A percentile compares a stretch with the other conserved stretches of the same genome.
Conservation (phyloP, 2,888 invertebrate genomes). For the Ophion ventricosus region DNA sequence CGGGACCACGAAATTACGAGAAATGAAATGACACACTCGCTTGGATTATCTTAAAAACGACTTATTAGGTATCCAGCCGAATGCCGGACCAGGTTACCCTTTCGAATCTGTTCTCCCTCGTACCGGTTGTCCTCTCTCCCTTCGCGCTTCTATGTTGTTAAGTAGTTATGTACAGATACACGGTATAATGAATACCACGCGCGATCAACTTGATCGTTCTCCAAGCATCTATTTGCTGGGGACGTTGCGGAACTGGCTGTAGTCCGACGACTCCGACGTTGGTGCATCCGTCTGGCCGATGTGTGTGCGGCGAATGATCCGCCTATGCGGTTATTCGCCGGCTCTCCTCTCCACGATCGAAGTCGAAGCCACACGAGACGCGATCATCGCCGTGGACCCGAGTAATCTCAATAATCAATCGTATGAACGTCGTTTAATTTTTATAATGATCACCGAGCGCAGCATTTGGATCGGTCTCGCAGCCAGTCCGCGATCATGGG, state of each 20-base stretch:
- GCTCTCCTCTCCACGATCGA: slow-evolving; percentile 38
- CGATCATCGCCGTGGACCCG: slow-evolving; percentile 50
- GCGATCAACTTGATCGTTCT: slow-evolving; percentile 49
- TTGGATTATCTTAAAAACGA: slow-evolving; percentile 81
- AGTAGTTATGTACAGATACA: slow-evolving; percentile 9
- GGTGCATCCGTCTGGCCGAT: neutral
- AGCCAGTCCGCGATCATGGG: slow-evolving; percentile 67
- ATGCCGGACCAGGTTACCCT: slow-evolving; percentile 50
- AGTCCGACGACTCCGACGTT: slow-evolving; percentile 33
- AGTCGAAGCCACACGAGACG: slow-evolving; percentile 38
- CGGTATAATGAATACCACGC: slow-evolving; percentile 8
- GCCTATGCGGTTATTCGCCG: slow-evolving; percentile 11
- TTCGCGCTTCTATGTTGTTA: slow-evolving; percentile 29
- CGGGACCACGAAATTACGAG: slow-evolving; percentile 78
- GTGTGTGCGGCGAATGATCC: slow-evolving; percentile 43
- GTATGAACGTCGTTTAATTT: slow-evolving; percentile 83
- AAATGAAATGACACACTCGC: slow-evolving; percentile 82
- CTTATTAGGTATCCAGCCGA: slow-evolving; percentile 77
- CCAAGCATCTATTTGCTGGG: slow-evolving; percentile 1
- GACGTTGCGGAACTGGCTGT: slow-evolving; percentile 7
- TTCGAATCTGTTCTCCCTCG: slow-evolving; percentile 58
- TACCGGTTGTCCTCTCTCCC: neutral
- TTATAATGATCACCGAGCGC: slow-evolving; percentile 78
- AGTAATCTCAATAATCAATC: slow-evolving; percentile 83
- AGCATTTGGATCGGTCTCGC: slow-evolving; percentile 64